phyloP scores from a whole-genome alignment of 2,113 vertebrate genomes.

The Oxyruncus cristatus region DNA sequence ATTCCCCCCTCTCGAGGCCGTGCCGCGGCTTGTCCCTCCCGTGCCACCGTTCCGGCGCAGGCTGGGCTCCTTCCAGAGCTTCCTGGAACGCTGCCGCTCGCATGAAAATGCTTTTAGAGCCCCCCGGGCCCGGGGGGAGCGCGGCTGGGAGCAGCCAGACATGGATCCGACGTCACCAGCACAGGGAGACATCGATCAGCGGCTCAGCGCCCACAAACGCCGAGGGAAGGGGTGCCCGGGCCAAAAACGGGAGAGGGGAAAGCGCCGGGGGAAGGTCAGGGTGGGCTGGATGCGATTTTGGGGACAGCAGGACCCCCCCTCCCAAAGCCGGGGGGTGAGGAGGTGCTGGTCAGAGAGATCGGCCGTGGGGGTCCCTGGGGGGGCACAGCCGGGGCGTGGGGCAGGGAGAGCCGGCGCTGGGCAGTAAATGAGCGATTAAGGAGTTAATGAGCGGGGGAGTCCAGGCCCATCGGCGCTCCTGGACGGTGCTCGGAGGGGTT shows the following conservation, averaged over 20 bases:
- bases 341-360: not conserved
- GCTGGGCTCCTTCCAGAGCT: not conserved
- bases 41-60: not conserved
- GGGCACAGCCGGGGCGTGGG: not conserved
- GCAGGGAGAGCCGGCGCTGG: not conserved
- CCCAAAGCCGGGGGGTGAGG: no score
- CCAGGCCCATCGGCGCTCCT: not conserved
- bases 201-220: not conserved
- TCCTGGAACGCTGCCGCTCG: constrained; percentile 20
- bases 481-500: not conserved
- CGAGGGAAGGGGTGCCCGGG: not conserved
- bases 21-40: not conserved
- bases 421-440: not conserved
- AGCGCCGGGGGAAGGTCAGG: no score
- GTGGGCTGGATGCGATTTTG: no score
- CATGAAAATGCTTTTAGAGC: constrained; percentile 39
- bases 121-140: not conserved
- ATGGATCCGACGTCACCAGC: constrained; percentile 26
- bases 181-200: not conserved
- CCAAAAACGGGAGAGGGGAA: not conserved
- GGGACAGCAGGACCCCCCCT: not conserved
- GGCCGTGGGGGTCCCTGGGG: not conserved
- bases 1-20: rapidly evolving
- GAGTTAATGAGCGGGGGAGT: not conserved
- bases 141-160: constrained; percentile 32